Conservation (phyloP, 2,113 vertebrate species). For the Neogale vison region DNA sequence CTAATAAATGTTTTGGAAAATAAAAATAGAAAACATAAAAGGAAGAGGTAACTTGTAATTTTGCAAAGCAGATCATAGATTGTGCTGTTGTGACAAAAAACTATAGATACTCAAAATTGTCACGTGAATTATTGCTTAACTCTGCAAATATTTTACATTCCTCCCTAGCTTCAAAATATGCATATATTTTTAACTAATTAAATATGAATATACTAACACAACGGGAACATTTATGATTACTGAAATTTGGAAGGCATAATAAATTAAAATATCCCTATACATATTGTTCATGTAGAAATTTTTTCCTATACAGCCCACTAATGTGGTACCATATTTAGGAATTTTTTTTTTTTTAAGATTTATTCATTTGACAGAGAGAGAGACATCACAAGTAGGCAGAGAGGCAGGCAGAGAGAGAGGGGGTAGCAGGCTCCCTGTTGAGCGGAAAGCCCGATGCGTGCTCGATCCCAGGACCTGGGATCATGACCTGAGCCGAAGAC, state of each 20-base stretch:
- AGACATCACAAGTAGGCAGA: too few species aligned
- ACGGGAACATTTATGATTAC: neutral
- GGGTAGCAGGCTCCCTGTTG: too few species aligned
- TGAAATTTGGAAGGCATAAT: neutral
- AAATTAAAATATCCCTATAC: neutral
- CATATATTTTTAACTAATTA: neutral
- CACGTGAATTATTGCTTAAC: neutral
- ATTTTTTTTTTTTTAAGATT: neutral
- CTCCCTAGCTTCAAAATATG: neutral
- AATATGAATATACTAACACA: neutral
- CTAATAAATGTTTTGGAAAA: neutral
- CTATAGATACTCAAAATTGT: neutral
- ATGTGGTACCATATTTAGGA: neutral
- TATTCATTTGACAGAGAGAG: too few species aligned
- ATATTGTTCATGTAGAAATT: neutral
- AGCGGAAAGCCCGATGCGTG: too few species aligned
- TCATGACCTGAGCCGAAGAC: too few species aligned
- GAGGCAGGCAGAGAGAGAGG: too few species aligned
- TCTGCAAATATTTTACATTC: conserved; percentile 14
- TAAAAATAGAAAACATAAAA: conserved; percentile 40
- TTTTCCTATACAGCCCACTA: neutral
- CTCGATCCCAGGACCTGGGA: too few species aligned
- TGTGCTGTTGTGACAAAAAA: neutral
- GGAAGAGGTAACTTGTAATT: neutral
- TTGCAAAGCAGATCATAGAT: neutral